Conservation (phyloP, 2,888 invertebrate species). For the Callyntrura sp. region DNA sequence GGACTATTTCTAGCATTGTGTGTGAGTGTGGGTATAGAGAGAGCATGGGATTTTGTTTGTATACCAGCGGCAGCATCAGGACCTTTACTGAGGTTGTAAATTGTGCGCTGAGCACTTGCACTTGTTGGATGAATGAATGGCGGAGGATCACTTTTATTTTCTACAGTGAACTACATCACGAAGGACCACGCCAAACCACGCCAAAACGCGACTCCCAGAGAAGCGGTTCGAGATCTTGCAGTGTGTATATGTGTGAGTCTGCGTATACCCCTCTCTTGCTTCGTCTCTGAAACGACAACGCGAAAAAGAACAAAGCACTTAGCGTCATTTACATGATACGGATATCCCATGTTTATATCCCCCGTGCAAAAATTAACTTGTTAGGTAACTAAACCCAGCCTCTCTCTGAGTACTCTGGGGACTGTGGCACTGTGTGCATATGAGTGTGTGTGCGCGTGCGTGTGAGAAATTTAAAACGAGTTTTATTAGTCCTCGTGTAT, state of each 20-base stretch:
- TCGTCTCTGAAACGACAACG: background rate
- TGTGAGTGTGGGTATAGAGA: background rate
- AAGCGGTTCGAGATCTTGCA: constrained; percentile 23
- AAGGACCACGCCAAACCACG: constrained; percentile 64
- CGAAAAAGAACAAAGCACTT: constrained; percentile 3
- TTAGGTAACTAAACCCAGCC: background rate
- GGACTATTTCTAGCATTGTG: constrained; percentile 6
- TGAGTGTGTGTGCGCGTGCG: background rate
- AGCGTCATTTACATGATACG: constrained; percentile 54
- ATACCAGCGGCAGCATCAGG: background rate
- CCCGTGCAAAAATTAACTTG: constrained; percentile 27
- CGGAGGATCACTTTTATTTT: constrained; percentile 68
- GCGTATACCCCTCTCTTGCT: too few species aligned
- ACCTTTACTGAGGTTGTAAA: constrained; percentile 25
- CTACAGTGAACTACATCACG: constrained; percentile 49
- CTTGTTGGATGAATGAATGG: constrained; percentile 29
- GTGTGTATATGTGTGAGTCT: background rate
- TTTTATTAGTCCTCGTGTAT: constrained; percentile 23
- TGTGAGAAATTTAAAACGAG: constrained; percentile 35
- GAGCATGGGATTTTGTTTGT: too few species aligned
- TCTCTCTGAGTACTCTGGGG: constrained; percentile 2
- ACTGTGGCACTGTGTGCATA: background rate
- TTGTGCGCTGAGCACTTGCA: background rate
- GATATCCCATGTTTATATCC: constrained; percentile 39
- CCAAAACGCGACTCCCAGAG: constrained; percentile 17